A percentile compares a stretch with the other conserved stretches of the same genome.
These are phyloP conservation scores for Aphrocallistes beatrix DNA, from an alignment of 37 sponge, comb jelly and placozoan species.

Conservation along the genomic window DNA sequence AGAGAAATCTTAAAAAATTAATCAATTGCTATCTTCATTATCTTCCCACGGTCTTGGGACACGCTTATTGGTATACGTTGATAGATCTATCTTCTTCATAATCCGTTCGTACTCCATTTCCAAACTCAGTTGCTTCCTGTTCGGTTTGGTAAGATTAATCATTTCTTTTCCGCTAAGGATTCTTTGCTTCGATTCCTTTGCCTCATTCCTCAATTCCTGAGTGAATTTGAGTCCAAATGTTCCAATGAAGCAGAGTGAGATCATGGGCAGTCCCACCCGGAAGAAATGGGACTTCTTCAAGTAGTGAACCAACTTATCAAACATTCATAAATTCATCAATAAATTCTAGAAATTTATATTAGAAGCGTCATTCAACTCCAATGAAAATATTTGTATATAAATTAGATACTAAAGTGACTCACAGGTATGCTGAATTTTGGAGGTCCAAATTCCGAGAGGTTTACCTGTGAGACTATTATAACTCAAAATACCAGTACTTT, in stretches of 20 bases:
- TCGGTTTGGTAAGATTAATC: not conserved
- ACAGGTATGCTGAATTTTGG: too few species aligned
- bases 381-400: too few species aligned
- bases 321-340: too few species aligned
- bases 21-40: too few species aligned
- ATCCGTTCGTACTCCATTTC: not conserved
- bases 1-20: too few species aligned
- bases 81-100: not conserved
- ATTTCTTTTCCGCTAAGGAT: constrained; percentile 5
- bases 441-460: too few species aligned
- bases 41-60: constrained; percentile 8
- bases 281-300: constrained; percentile 1
- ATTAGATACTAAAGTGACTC: too few species aligned
- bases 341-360: too few species aligned
- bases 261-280: constrained; percentile 13
- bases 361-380: too few species aligned
- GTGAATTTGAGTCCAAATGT: not conserved
- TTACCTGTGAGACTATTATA: too few species aligned
- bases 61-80: not conserved
- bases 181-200: not conserved
- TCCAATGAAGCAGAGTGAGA: not conserved
- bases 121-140: not conserved
- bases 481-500: too few species aligned
- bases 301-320: not conserved
- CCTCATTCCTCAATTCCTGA: not conserved